Percentiles rank a stretch among this genome's conserved stretches.
These are phyloP conservation scores for Rousettus leschenaultii DNA, from an alignment of 2,113 vertebrate species.

Conservation along the genomic window DNA sequence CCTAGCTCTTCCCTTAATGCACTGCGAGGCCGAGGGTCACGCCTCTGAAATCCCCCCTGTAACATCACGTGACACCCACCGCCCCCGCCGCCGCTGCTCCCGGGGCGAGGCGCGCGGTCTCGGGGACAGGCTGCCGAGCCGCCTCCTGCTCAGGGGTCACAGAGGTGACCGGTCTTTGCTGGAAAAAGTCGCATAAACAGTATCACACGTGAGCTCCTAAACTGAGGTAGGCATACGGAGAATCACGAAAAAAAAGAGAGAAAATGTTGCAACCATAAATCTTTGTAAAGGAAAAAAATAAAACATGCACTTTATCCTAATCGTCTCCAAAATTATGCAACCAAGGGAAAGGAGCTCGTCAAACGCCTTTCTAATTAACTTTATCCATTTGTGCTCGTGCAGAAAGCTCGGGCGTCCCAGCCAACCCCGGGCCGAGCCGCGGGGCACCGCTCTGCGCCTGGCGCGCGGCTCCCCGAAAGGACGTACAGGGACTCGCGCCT, in stretches of 20 bases:
- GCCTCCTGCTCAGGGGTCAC: neutral
- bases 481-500: too few species aligned
- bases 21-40: neutral
- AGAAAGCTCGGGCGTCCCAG: conserved; percentile 77
- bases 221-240: neutral
- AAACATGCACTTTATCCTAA: conserved; percentile 50
- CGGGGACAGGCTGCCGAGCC: neutral
- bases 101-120: neutral
- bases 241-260: neutral
- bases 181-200: neutral
- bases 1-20: neutral
- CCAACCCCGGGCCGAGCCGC: conserved; percentile 62
- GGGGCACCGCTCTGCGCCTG: neutral
- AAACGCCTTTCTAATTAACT: conserved; percentile 82
- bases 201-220: neutral
- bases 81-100: too few species aligned
- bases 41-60: neutral
- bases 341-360: conserved; percentile 74
- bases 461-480: neutral
- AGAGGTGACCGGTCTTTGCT: neutral
- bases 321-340: conserved; percentile 75
- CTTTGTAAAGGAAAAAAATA: conserved; percentile 2
- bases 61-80: neutral
- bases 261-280: neutral
- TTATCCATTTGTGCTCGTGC: conserved; percentile 81